Evolutionary conservation across 2,797 vertebrate genomes (phyloP), one percentile per base, ranked within the genome.

Genomic region (Characodon lateralis): DNA sequence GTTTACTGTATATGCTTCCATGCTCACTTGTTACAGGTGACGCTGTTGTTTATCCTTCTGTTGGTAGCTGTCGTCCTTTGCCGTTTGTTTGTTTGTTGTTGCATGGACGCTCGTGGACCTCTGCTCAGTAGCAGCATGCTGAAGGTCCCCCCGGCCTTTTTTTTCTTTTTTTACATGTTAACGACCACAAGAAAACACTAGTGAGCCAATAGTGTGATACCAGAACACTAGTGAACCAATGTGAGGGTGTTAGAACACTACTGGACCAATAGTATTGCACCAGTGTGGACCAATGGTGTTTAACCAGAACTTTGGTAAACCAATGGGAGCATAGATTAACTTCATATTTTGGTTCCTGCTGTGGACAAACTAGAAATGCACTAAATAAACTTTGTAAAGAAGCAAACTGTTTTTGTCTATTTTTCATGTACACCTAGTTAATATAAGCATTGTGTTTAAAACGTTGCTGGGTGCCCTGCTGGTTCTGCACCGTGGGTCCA

Each of bases 101-200:
- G 95, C 95, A 95, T 96, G 95, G 93, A 93, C 91, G 92, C 94
- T 93, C 89, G 92, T 88, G 87, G 93, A 93, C 93, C 88, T 92
- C 92, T 92, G 92, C 92, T 93, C 90, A 91, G 88, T 93, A 93
- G 91, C 94, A 94, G 95, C 95, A 96, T 96, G 95, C 93, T 71
- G 82, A 94, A 87, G 92, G 92, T 90, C 87, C 78, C 55, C 80
- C 81, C 80, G 77, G 65, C 22, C 65, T 39, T 69, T 16, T 16
- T 69, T 31, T 35, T 39, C 66, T n/a, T 46, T 53, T 89, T 82
- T 78, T 89, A 41, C 14, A 89, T 92, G 90, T 90, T 88, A 90
- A 88, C 80, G 88, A 90, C 87, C 91, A 76, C 75, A 86, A 83
- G 87, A 81, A 88, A 89, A 84, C 90, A 92, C 92, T 91, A 89